Base-by-base conservation (phyloP, 37 sponge, comb jelly and placozoan species). In the Bolinopsis microptera region DNA sequence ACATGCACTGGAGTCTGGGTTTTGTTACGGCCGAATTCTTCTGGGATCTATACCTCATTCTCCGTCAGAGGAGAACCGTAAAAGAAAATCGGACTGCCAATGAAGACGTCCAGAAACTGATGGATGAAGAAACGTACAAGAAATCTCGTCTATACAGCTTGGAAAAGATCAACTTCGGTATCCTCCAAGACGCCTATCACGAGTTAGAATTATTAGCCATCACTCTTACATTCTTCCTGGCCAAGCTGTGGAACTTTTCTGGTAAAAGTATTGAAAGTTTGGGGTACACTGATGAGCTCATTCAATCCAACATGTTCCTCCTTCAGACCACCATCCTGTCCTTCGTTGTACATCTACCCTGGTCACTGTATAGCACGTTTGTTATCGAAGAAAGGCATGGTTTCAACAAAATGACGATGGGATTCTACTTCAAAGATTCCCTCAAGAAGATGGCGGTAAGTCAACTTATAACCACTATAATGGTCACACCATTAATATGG, bases 391-490 rank as follows among this genome's bases (percentile, higher is more conserved):
- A 98, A 69, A 93, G 93, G 5, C 97, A 98, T 95, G 99, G 99
- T 22, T 98, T 98, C 94, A 98, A 98, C 82, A 98, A 98, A 77
- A 96, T 96, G 99, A 97, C 97, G 0, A 48, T 93, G 1, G 70
- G 82, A 39, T 96, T 97, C 94, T 98, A 96, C 83, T 39, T 97
- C 67, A 95, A 96, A 83, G 99, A 98, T 69, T 76, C 94, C 28
- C 21, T 97, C 30, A 98, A 98, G 94, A 95, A 95, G 35, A 39
- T 38, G 22, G 93, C 95, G 28, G 83, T 98, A 32, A 38, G 90
- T 0, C 38, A 93, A 31, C 36, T 77, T 22, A 95, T 96, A 37
- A 31, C 93, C 0, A 88, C 88, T 76, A 95, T 94, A 0, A 94
- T 98, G 27, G 69, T 95, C 1, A 61, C 90, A 32, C 70, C 72